These are phyloP conservation scores for Tetragonula clypearis DNA, from an alignment of 1,140 invertebrate species.

Conservation along the genomic window DNA sequence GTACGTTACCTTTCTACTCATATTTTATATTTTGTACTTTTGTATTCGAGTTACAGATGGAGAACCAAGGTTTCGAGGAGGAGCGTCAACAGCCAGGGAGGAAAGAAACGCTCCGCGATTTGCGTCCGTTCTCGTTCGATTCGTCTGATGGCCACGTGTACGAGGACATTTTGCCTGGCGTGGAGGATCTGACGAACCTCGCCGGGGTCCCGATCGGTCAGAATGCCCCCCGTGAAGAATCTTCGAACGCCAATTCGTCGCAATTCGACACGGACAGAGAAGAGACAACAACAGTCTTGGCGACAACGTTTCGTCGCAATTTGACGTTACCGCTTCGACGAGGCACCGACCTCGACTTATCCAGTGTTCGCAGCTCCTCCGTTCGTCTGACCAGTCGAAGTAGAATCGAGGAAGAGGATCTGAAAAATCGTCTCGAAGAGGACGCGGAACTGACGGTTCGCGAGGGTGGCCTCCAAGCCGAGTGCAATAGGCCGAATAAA, in stretches of 20 bases:
- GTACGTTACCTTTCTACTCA: no score
- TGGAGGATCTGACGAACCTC: not conserved
- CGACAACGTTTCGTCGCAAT: conserved; percentile 67
- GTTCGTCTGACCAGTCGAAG: conserved; percentile 72
- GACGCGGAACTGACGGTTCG: no score
- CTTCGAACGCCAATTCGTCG: not conserved
- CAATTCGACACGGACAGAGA: not conserved
- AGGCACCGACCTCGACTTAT: conserved; percentile 45
- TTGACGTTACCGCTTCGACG: conserved; percentile 71
- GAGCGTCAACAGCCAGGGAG: conserved; percentile 56
- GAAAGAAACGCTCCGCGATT: not conserved
- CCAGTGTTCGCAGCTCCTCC: conserved; percentile 63
- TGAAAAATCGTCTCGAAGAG: no score
- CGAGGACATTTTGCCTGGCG: conserved; percentile 72
- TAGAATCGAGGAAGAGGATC: conserved; percentile 21
- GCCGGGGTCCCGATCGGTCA: not conserved
- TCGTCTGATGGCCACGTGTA: conserved; percentile 71
- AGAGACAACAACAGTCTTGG: not conserved
- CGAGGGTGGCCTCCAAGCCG: not conserved
- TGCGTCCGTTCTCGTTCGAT: not conserved
- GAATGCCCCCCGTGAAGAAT: not conserved
- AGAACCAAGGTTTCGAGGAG: conserved; percentile 78
- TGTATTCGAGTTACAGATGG: conserved; percentile 70
- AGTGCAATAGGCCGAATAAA: conserved; percentile 54
- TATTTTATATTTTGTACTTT: no score